Evolutionary conservation across 2,797 vertebrate genomes (phyloP).

Genomic region (Anomalospiza imberbis): DNA sequence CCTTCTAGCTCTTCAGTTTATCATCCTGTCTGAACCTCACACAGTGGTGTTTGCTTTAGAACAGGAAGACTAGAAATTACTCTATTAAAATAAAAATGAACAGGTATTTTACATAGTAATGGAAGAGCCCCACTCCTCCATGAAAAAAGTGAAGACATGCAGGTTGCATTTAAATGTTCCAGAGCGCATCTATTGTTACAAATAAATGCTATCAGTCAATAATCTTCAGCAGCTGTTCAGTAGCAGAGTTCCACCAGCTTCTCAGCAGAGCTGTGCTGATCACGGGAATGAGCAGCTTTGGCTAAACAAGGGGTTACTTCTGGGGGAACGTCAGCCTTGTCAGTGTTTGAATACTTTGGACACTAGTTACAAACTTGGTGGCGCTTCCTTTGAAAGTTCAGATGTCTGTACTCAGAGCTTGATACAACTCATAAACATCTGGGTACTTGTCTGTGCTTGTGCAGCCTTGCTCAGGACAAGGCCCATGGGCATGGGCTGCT

Average conservation of each 20-base stretch:
- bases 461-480: neutral
- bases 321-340: neutral
- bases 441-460: accelerated
- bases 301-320: neutral
- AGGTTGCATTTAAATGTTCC: neutral
- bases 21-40: neutral
- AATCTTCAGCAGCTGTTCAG: neutral
- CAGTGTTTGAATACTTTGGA: neutral
- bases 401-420: neutral
- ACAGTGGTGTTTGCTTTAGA: neutral
- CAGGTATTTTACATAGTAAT: neutral
- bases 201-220: neutral
- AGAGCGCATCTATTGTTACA: neutral
- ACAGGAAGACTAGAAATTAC: neutral
- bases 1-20: neutral
- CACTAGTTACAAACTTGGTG: neutral
- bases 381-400: neutral
- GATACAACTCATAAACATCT: neutral
- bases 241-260: neutral
- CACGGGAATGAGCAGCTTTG: neutral
- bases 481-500: neutral
- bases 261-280: neutral
- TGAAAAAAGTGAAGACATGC: neutral
- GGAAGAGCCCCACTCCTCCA: neutral
- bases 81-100: neutral